Conservation (phyloP, 2,113 vertebrate genomes). For the Scomber colias region DNA sequence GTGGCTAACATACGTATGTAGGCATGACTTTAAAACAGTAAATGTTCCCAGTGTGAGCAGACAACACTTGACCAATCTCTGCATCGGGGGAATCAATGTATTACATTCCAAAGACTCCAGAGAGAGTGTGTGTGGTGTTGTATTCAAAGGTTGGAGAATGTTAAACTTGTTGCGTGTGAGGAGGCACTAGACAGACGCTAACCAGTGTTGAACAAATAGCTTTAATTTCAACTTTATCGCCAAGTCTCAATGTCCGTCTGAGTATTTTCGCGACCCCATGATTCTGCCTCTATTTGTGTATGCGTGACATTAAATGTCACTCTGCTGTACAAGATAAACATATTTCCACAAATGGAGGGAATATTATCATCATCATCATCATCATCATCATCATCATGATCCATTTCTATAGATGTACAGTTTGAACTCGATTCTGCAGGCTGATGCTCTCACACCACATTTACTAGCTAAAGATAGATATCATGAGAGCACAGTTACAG, state of each 20-base stretch:
- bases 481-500: constrained; percentile 12
- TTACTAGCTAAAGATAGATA: constrained; percentile 13
- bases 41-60: constrained; percentile 24
- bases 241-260: constrained; percentile 45
- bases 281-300: constrained; percentile 49
- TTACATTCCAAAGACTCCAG: constrained; percentile 83
- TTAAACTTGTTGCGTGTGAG: constrained; percentile 38
- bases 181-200: constrained; percentile 35
- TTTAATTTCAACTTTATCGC: constrained; percentile 70
- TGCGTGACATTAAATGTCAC: constrained; percentile 34
- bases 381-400: constrained; percentile 1
- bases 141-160: constrained; percentile 51
- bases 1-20: constrained; percentile 33
- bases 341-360: constrained; percentile 13
- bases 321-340: constrained; percentile 51
- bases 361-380: too few relatives aligned
- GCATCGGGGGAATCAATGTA: constrained; percentile 60
- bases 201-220: constrained; percentile 67
- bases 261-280: constrained; percentile 36
- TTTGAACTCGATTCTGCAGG: constrained; percentile 7
- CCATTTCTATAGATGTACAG: constrained; percentile 41
- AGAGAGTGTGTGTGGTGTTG: constrained; percentile 35
- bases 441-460: constrained; percentile 6
- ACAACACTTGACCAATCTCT: constrained; percentile 40
- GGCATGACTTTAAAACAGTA: constrained; percentile 40